phyloP scores from a whole-genome alignment of 2,888 invertebrate species.

The Luperina nickerlii region DNA sequence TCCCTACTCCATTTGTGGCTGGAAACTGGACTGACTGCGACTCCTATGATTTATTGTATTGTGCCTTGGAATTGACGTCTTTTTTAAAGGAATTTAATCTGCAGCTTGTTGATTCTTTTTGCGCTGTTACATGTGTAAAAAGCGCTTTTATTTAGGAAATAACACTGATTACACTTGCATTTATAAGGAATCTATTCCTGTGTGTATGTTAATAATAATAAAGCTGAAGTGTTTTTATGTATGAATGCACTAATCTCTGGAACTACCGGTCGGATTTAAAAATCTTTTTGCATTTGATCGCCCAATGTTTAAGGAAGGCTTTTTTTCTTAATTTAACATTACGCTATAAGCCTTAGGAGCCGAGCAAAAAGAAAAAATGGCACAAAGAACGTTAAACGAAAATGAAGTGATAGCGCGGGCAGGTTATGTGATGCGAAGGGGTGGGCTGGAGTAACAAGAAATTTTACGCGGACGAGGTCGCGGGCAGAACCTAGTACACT shows the following conservation, averaged over 20 bases:
- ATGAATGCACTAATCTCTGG: not conserved
- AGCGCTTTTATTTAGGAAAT: not conserved
- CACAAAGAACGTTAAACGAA: too few species aligned
- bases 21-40: slow-evolving; percentile 58
- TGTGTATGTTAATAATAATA: not conserved
- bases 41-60: slow-evolving; percentile 51
- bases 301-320: not conserved
- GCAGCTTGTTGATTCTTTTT: slow-evolving; percentile 49
- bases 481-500: not conserved
- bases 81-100: slow-evolving; percentile 29
- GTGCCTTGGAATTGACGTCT: slow-evolving; percentile 9
- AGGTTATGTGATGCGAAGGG: too few species aligned
- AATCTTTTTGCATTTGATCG: not conserved
- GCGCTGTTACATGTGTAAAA: not conserved
- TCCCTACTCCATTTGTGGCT: slow-evolving; percentile 74
- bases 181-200: not conserved
- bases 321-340: not conserved
- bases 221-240: too few species aligned
- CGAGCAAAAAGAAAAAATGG: not conserved
- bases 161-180: not conserved
- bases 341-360: not conserved
- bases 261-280: not conserved
- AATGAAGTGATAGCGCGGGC: too few species aligned
- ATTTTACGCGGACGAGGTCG: too few species aligned
- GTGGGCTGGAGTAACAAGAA: too few species aligned